A percentile compares a stretch with the other conserved stretches of the same genome.
Conservation (phyloP, 2,888 invertebrate species). For the Escarpia spicata region DNA sequence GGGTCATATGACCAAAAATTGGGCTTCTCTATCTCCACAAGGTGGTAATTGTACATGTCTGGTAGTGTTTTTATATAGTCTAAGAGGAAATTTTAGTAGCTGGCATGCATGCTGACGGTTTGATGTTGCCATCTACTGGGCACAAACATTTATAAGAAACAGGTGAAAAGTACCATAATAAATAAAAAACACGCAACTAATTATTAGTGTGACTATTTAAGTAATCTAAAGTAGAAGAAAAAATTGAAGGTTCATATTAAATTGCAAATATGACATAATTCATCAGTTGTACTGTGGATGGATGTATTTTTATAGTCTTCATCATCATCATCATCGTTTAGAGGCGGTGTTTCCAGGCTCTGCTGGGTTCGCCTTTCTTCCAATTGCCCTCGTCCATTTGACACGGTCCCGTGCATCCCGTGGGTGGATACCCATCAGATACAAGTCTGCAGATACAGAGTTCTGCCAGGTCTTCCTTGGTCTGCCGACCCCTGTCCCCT, state of each 20-base stretch:
- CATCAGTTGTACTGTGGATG: not conserved
- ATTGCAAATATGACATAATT: not conserved
- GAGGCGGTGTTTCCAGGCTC: no score
- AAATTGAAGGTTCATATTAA: not conserved
- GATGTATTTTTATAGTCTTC: not conserved
- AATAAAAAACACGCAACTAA: not conserved
- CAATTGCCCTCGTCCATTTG: no score
- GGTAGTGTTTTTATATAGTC: not conserved
- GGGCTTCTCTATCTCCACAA: not conserved
- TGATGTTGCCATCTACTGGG: not conserved
- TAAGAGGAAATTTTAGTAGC: not conserved
- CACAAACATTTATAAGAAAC: not conserved
- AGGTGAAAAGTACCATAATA: not conserved
- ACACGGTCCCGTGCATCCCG: no score
- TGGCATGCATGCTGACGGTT: not conserved
- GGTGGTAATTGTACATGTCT: conserved; percentile 6
- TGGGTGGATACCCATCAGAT: no score
- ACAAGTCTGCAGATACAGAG: no score
- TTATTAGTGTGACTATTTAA: not conserved
- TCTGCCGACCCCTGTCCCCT: no score
- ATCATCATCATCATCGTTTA: no score
- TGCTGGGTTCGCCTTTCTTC: no score
- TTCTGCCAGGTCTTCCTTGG: no score
- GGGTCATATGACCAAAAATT: not conserved
- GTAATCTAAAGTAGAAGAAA: not conserved